Conservation (phyloP, 2,888 invertebrate species). For the Beris morrisii region DNA sequence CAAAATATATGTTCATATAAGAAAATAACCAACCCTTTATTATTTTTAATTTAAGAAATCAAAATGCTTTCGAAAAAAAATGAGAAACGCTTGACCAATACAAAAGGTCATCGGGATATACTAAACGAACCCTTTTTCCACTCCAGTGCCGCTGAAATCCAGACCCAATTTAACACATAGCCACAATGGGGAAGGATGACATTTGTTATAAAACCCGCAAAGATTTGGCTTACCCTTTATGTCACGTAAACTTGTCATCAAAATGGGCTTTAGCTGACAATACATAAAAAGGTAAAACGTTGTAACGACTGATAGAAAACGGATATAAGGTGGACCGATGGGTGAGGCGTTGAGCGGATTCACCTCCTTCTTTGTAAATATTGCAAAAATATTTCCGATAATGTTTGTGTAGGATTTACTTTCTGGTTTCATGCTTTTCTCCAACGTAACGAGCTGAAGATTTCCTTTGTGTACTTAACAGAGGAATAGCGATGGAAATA, state of each 20-base stretch:
- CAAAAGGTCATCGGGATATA: slow-evolving; percentile 8
- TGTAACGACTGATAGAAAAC: slow-evolving; percentile 18
- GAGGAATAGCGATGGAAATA: too few relatives aligned
- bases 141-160: slow-evolving; percentile 14
- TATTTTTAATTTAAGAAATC: slow-evolving; percentile 22
- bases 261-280: not conserved
- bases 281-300: slow-evolving; percentile 7
- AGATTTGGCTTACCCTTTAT: slow-evolving; percentile 29
- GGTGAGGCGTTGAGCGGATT: too few relatives aligned
- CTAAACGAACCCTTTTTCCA: slow-evolving; percentile 22
- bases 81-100: not conserved
- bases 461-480: too few relatives aligned
- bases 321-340: slow-evolving; percentile 10
- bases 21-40: slow-evolving; percentile 17
- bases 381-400: too few relatives aligned
- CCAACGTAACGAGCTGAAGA: too few relatives aligned
- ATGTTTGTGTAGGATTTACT: too few relatives aligned
- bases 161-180: slow-evolving; percentile 3
- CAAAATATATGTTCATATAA: slow-evolving; percentile 21
- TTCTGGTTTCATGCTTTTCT: too few relatives aligned
- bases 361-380: too few relatives aligned
- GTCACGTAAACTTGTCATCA: slow-evolving; percentile 16
- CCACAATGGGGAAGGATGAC: slow-evolving; percentile 16
- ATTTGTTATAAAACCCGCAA: slow-evolving; percentile 20
- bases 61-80: not conserved